Base-by-base conservation (phyloP, 2,797 vertebrate species). In the Brachyrhaphis roseni region DNA sequence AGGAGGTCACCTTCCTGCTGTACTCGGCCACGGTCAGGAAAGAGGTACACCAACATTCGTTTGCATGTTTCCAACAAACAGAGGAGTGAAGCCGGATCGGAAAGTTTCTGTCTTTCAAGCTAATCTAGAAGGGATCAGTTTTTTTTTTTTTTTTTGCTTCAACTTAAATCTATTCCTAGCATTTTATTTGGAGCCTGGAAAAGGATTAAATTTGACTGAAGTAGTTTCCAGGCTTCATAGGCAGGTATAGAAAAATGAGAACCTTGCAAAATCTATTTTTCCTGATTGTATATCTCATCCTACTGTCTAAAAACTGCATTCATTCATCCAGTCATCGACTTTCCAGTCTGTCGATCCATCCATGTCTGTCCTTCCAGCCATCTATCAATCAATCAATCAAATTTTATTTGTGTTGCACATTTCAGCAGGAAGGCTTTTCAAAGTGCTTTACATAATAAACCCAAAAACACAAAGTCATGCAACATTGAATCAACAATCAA, bases 1-100 rank as follows among this genome's bases (percentile, higher is more conserved):
- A 98, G 87, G 98, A 97, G 31, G 98, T 99, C 92, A 97, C 97
- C 93, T 99, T 99, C 85, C 96, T 99, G 1, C 97, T 99, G 71
- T 99, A 98, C 88, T 99, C 98, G 0, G 94, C 97, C 47, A 92
- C 91, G 0, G 95, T 98, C 74, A 88, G 91, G 77, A 96, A 94
- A 91, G 97, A 98, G 97, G 98, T 99, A 91, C 94, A 78, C 16
- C 8, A 0, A 23, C 41, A 0, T 64, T 41, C 12, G 31, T 55
- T 45, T 15, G 45, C 11, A 36, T 74, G 49, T 86, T 64, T 51
- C 15, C 26, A 75, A 73, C n/a, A 1, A 26, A 43, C 23, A 4
- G 0, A 71, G 43, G 8, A 53, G 31, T n/a, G 8, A 28, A 36
- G 79, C 43, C 18, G 36, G 34, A 74, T 78, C 1, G 66, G 13